Evolutionary conservation across 2,113 vertebrate species (phyloP), one percentile per base, ranked within the genome.

Genomic region (Candoia aspera): DNA sequence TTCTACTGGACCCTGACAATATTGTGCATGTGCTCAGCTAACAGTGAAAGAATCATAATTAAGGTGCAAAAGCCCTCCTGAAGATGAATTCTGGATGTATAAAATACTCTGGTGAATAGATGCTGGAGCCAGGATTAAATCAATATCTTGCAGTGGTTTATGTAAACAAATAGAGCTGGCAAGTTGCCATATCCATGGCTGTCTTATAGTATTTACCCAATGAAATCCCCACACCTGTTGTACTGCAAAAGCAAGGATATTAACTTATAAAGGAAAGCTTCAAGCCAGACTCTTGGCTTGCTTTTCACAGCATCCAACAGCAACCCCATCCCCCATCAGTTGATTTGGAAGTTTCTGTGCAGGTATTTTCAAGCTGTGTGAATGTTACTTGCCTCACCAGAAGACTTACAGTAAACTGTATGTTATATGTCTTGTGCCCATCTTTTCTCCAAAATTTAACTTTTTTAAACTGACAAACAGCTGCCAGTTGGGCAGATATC

Each of bases 71-170:
- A 96, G 95, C 95, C 93, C 94, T 92, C 88, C 91, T 95, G 95
- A 92, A 96, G 96, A 96, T 96, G 96, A 97, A 97, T 96, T 59
- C 79, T 93, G 94, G 93, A 91, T 93, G 95, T 95, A 97, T 95
- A 95, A 96, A 96, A 95, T 91, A 95, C 92, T 96, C 93, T 97
- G 95, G 95, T 92, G 90, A 96, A 95, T 0, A 2, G 95, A 96
- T 93, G 94, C 96, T 95, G 92, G 96, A 97, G 95, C 95, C 92
- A 2, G 95, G 96, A 97, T 96, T 96, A 97, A 97, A 97, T 96
- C 95, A 95, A 94, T 96, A 94, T 96, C 94, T 97, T 97, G 95
- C 95, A 96, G 95, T 96, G 96, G 96, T 97, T 97, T 97, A 96
- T 96, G 96, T 96, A 96, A 97, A 96, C 95, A 97, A 97, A 95